These are phyloP conservation scores for Myiotriccus ornatus DNA, from an alignment of 2,797 vertebrate genomes.

Conservation along the genomic window DNA sequence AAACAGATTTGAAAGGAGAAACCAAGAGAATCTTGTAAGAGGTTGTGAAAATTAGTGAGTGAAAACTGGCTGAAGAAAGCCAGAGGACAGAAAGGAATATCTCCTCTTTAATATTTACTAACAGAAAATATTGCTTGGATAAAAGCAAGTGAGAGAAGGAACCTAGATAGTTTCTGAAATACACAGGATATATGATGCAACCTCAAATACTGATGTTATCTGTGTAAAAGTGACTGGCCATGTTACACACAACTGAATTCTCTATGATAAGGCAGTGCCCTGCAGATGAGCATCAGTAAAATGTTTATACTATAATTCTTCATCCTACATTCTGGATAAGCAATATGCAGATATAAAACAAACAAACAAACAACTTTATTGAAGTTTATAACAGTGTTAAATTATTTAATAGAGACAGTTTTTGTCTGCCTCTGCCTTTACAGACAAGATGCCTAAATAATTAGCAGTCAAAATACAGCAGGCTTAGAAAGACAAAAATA, in stretches of 20 bases:
- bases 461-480: background rate
- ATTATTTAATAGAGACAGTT: background rate
- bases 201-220: background rate
- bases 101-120: background rate
- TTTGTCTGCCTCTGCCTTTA: background rate
- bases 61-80: background rate
- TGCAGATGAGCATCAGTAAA: background rate
- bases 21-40: background rate
- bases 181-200: background rate
- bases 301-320: accelerated
- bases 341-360: background rate
- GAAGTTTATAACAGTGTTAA: background rate
- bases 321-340: background rate
- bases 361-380: background rate
- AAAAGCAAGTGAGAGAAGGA: background rate
- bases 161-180: background rate
- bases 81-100: background rate
- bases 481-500: background rate
- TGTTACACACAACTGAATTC: accelerated
- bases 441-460: background rate
- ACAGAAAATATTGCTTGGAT: background rate
- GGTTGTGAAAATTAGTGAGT: background rate
- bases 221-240: background rate
- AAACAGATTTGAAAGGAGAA: background rate
- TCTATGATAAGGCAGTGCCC: background rate